Evolutionary conservation across 2,888 invertebrate genomes (phyloP).

Genomic region (Hipparchia sbordonii): DNA sequence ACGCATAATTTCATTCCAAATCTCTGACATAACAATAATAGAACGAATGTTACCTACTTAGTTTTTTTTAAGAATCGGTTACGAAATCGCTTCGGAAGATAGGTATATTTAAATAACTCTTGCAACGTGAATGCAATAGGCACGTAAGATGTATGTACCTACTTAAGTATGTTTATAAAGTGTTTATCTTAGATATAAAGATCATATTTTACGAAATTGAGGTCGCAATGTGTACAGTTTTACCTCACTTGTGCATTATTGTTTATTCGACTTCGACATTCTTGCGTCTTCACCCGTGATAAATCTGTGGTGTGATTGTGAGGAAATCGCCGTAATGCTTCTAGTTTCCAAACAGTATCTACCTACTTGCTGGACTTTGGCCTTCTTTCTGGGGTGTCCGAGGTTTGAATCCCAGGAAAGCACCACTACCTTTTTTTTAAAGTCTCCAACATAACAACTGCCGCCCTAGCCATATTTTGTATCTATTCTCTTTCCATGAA

Average conservation of each 20-base stretch:
- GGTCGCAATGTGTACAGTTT: background rate
- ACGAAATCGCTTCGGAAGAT: constrained; percentile 9
- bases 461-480: no score
- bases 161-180: constrained; percentile 3
- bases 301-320: background rate
- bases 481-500: no score
- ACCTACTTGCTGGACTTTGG: no score
- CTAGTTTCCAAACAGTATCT: no score
- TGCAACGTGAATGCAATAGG: background rate
- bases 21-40: constrained; percentile 8
- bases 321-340: background rate
- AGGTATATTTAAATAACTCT: background rate
- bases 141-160: no score
- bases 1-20: constrained; percentile 10
- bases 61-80: constrained; percentile 10
- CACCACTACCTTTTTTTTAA: no score
- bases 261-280: background rate
- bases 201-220: constrained; percentile 16
- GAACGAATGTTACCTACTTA: constrained; percentile 1
- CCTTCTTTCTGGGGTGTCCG: no score
- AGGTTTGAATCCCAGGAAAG: no score
- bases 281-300: constrained; percentile 6
- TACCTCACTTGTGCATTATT: constrained; percentile 3
- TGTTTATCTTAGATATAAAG: constrained; percentile 12
- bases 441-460: no score